Evolutionary conservation across 2,888 invertebrate species (phyloP), one percentile per base, ranked within the genome.

Genomic region (Erebia ligea): DNA sequence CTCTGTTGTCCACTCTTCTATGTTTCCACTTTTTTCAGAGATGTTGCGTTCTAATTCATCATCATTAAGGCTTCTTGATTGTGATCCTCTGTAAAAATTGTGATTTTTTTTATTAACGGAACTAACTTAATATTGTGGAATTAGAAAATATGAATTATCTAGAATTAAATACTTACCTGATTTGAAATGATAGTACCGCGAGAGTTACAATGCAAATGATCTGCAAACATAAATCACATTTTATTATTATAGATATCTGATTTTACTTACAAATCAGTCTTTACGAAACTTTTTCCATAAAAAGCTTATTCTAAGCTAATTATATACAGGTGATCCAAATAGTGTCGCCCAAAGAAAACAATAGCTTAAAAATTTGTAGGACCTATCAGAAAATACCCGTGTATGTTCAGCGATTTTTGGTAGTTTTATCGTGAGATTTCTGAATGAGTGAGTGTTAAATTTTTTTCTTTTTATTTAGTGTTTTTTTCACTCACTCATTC

Each of bases 1-100:
- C 57, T 79, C 68, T n/a, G 75, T 19, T 15, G 19, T 21, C 15
- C 11, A 57, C 2, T 54, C 57, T 45, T 57, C 66, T 56, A 57
- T 25, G 19, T 57, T 19, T 40, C 34, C 54, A 10, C 3, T 19
- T 21, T 5, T 21, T 54, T 56, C 15, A 6, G 21, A 3, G 9
- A 45, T 17, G 4, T n/a, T 17, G 19, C 9, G 19, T 19, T 1
- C 61, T 45, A 21, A 3, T 58, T 58, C 58, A 34, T 48, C 48
- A 19, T 65, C 52, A 13, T 52, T 42, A 13, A 58, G 59, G 50
- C 45, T 57, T 52, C 59, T 57, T 17, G 58, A 52, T 42, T 59
- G 50, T 17, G 50, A 58, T 59, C 40, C 17, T 25, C 68, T 68
- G 67, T 42, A 34, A 61, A 54, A 21, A 34, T 34, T 17, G 48